Evolutionary conservation across 2,113 vertebrate genomes (phyloP), one percentile per base, ranked within the genome.

Genomic region (Oncorhynchus kisutch): DNA sequence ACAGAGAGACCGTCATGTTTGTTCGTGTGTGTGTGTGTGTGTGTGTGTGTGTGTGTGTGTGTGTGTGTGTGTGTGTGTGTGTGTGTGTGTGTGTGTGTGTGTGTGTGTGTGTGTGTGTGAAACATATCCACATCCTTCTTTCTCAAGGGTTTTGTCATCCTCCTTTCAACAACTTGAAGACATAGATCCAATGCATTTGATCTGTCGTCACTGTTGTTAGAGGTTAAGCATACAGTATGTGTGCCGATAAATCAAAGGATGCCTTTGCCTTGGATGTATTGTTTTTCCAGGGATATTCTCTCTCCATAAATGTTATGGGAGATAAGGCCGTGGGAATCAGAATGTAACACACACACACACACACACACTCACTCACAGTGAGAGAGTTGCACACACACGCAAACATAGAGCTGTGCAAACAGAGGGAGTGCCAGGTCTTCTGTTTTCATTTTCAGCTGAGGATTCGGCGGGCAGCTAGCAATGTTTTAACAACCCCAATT

Each of bases 401-500:
- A 16, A 3, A 16, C 49, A 16, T 3, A 16, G 71, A 54, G 62
- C 67, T 71, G 57, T 72, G 74, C 65, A 74, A 74, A 77, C 78
- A 83, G 62, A 70, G 27, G 34, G 34, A 48, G 79, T 16, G 57
- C 67, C 60, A 31, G 57, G 69, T 59, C 65, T 29, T 70, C 73
- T 71, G 34, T 79, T 76, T 71, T 76, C 67, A 75, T 73, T 74
- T 51, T 60, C 65, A 22, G 34, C 57, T 9, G 25, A 45, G 60
- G 64, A 54, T 78, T 71, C 74, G 34, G 72, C 49, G n/a, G 78
- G 51, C 31, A 73, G 25, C 70, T 24, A 66, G 57, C 66, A 24
- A 65, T 25, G 75, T 80, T 78, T 69, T 83, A 72, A 65, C 74
- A 64, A 72, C 45, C 57, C 24, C 79, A 75, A 78, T 77, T 80